phyloP scores from a whole-genome alignment of 1,140 invertebrate genomes.

The Aphis gossypii region DNA sequence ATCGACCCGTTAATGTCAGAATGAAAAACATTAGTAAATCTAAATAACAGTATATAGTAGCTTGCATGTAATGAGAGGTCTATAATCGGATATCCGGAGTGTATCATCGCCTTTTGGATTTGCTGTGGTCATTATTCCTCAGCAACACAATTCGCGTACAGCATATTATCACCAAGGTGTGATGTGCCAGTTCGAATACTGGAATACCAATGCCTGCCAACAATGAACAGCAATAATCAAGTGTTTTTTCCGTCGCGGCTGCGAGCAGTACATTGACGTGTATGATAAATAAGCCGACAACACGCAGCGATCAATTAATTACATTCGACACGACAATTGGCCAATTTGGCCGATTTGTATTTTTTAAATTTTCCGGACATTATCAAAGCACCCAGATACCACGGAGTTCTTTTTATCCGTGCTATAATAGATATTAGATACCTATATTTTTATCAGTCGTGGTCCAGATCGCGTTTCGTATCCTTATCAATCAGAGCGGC shows the following conservation, averaged over 20 bases:
- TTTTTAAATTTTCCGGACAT: not conserved
- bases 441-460: constrained; percentile 1
- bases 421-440: too few species aligned
- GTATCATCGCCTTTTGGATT: not conserved
- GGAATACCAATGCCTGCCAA: not conserved
- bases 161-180: not conserved
- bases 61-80: constrained; percentile 59
- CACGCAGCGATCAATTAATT: not conserved
- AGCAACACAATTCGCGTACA: not conserved
- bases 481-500: not conserved
- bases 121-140: not conserved
- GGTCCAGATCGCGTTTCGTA: not conserved
- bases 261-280: not conserved
- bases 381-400: not conserved
- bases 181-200: not conserved
- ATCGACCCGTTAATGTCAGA: not conserved
- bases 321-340: not conserved
- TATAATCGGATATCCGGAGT: constrained; percentile 57
- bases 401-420: too few species aligned
- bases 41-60: not conserved
- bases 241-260: not conserved
- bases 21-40: not conserved
- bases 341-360: not conserved
- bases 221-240: not conserved
- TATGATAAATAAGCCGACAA: not conserved